Evolutionary conservation across 2,113 vertebrate species (phyloP).

Genomic region (Noturus placidus): DNA sequence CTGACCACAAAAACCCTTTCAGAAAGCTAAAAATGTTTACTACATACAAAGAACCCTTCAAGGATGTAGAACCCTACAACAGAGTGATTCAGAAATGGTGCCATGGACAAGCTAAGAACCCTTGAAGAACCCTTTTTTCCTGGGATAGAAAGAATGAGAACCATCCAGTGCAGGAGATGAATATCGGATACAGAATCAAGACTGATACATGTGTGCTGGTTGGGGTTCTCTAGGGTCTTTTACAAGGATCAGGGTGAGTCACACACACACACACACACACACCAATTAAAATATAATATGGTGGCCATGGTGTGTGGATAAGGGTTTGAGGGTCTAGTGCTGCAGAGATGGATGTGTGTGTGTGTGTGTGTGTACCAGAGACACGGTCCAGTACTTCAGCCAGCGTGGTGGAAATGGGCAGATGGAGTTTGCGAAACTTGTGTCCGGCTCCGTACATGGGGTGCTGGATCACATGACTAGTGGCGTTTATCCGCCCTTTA

Average conservation of each 20-base stretch:
- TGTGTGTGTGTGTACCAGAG: conserved; percentile 78
- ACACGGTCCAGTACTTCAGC: conserved; percentile 96
- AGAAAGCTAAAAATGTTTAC: not conserved
- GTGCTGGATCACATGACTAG: conserved; percentile 97
- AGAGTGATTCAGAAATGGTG: not conserved
- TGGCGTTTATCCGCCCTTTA: conserved; percentile 98
- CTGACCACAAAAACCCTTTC: not conserved
- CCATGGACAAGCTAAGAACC: not conserved
- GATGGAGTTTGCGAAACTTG: conserved; percentile 95
- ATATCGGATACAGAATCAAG: not conserved
- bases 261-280: not conserved
- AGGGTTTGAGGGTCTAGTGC: not conserved
- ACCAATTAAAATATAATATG: not conserved
- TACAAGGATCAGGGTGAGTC: not conserved
- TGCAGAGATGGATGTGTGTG: not conserved
- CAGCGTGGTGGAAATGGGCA: conserved; percentile 94
- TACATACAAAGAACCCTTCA: not conserved
- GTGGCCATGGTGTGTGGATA: not conserved
- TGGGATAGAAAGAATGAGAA: not conserved
- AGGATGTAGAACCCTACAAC: not conserved
- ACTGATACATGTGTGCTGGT: not conserved
- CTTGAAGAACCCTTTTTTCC: not conserved
- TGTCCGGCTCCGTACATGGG: conserved; percentile 99
- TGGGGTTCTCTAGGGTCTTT: not conserved
- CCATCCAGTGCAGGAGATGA: not conserved